Conservation (phyloP, 2,888 invertebrate species). For the Allygus modestus region DNA sequence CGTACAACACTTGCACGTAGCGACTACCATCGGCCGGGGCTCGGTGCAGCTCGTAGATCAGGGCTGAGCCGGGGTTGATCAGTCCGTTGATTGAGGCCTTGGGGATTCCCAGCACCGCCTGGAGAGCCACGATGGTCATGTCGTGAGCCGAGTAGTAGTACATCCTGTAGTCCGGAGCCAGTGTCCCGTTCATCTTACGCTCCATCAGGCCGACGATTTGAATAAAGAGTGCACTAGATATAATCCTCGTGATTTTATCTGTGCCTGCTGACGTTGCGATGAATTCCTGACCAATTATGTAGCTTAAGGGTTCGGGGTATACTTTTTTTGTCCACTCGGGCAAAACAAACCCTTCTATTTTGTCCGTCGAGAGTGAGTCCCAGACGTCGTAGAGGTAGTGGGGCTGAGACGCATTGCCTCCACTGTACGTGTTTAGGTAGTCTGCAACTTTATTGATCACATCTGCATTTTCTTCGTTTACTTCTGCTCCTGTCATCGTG, state of each 20-base stretch:
- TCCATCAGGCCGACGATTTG: neutral
- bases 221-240: neutral
- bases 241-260: neutral
- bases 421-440: neutral
- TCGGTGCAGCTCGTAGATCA: conserved; percentile 15
- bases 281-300: neutral
- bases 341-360: conserved; percentile 34
- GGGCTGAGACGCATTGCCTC: neutral
- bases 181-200: neutral
- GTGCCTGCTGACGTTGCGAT: neutral
- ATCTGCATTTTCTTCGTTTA: neutral
- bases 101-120: conserved; percentile 18
- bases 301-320: neutral
- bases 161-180: conserved; percentile 9
- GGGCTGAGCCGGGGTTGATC: conserved; percentile 19
- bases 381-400: neutral
- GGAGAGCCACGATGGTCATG: neutral
- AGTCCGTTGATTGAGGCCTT: neutral
- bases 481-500: neutral
- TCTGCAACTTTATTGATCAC: neutral
- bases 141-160: conserved; percentile 16
- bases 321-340: conserved; percentile 26
- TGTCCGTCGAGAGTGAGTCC: conserved; percentile 3
- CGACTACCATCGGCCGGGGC: neutral
- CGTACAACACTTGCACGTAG: conserved; percentile 15